Evolutionary conservation across 1,140 invertebrate genomes (phyloP), one percentile per base, ranked within the genome.

Genomic region (Drosophila ohnishii): DNA sequence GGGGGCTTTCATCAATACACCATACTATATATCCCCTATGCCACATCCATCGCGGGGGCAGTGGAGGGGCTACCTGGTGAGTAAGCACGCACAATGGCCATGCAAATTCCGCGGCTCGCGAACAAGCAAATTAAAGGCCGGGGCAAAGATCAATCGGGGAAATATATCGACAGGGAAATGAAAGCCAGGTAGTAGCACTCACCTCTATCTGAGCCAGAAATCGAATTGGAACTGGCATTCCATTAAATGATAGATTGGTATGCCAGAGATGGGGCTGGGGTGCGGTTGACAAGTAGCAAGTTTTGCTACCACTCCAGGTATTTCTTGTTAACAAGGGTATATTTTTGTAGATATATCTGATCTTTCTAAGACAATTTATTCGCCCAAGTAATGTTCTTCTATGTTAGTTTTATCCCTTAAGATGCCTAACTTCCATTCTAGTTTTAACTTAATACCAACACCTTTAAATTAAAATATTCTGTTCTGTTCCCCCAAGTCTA

Each of bases 71-170:
- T 55, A 22, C 16, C 32, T 35, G 35, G 28, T 73, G 61, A 63
- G 62, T 65, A 57, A 72, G 78, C 71, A 70, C 78, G 66, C 78
- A 85, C 81, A 85, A 85, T 84, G 45, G 77, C 63, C 66, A 85
- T 84, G 81, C 80, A 84, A 85, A 85, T 84, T 84, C 66, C 53
- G 60, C 66, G 47, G 62, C 42, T 28, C n/a, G 47, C 40, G 47
- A 60, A 84, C 81, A 76, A 75, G 78, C 72, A 84, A 84, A 72
- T 78, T 80, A 83, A 72, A 74, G 76, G 71, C 57, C 51, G 51
- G 80, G 65, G 51, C 80, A 84, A 85, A 85, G 80, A 84, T 84
- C 81, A 85, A 84, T 85, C 67, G 62, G 44, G 65, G 45, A 22
- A 42, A 53, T 48, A 53, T 48, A 37, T 69, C 32, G 63, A 55